Evolutionary conservation across 2,797 vertebrate genomes (phyloP).

Genomic region (Odontamblyopus rebecca): DNA sequence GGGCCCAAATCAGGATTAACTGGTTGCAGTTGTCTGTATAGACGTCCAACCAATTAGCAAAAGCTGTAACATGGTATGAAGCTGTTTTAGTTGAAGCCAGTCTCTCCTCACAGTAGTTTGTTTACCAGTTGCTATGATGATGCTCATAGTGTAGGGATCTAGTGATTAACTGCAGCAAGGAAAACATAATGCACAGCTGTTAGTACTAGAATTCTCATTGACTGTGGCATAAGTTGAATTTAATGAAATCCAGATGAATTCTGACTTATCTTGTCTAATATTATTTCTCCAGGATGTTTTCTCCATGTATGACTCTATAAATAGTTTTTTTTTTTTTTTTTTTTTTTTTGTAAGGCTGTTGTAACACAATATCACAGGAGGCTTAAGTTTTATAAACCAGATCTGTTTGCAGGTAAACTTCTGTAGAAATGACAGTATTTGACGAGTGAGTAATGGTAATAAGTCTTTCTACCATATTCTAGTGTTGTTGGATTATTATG

Average conservation of each 20-base stretch:
- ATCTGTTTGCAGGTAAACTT: constrained; percentile 32
- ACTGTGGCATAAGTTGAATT: too few species aligned
- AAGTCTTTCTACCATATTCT: constrained; percentile 71
- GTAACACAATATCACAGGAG: constrained; percentile 60
- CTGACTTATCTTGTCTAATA: background rate
- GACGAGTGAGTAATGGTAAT: constrained; percentile 36
- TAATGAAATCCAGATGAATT: background rate
- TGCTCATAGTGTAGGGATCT: too few species aligned
- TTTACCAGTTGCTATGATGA: too few species aligned
- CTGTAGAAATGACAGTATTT: constrained; percentile 30
- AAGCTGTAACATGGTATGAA: too few species aligned
- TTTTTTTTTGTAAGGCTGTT: constrained; percentile 45
- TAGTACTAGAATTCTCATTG: too few species aligned
- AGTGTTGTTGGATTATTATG: constrained; percentile 78
- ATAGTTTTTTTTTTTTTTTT: constrained; percentile 55
- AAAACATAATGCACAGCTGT: too few species aligned
- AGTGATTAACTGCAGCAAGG: too few species aligned
- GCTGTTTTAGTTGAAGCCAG: too few species aligned
- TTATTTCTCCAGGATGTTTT: background rate
- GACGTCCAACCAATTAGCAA: too few species aligned
- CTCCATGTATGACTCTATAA: constrained; percentile 40
- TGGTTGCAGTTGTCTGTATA: too few species aligned
- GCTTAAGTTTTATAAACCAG: constrained; percentile 52
- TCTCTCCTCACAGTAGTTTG: too few species aligned
- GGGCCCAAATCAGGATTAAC: too few species aligned